Evolutionary conservation across 2,888 invertebrate genomes (phyloP).

Genomic region (Gasteruption jaculator): DNA sequence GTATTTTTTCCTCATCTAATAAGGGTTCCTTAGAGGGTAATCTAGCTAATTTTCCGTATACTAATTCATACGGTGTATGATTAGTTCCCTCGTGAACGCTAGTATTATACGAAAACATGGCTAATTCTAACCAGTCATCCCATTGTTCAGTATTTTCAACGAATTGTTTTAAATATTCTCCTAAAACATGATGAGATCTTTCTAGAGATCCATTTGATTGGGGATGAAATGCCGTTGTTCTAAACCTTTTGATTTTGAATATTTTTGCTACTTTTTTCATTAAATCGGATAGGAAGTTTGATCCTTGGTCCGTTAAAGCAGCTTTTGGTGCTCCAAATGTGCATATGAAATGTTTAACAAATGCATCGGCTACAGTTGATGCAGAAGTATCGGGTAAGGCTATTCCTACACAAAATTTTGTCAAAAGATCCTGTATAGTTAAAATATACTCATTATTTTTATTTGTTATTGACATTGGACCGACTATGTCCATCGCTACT

Average conservation of each 20-base stretch:
- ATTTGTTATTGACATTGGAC: slow-evolving; percentile 20
- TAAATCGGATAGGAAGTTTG: slow-evolving; percentile 1
- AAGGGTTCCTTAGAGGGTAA: slow-evolving; percentile 13
- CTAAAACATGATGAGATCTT: slow-evolving; percentile 20
- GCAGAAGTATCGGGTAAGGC: not conserved
- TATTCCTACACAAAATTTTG: slow-evolving; percentile 2
- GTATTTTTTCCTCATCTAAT: slow-evolving; percentile 2
- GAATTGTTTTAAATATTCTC: slow-evolving; percentile 23
- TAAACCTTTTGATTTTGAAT: slow-evolving; percentile 4
- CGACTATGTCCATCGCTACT: slow-evolving; percentile 21
- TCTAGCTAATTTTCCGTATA: slow-evolving; percentile 19
- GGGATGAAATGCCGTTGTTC: slow-evolving; percentile 14
- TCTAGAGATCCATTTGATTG: slow-evolving; percentile 11
- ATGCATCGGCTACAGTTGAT: not conserved
- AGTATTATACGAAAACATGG: slow-evolving; percentile 17
- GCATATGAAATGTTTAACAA: slow-evolving; percentile 1
- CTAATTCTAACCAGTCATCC: slow-evolving; percentile 18
- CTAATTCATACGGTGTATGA: slow-evolving; percentile 17
- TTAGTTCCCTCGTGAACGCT: slow-evolving; percentile 14
- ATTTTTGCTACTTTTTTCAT: slow-evolving; percentile 2
- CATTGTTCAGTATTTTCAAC: slow-evolving; percentile 11
- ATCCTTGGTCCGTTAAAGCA: slow-evolving; percentile 2
- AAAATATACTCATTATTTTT: slow-evolving; percentile 25
- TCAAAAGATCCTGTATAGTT: slow-evolving; percentile 6
- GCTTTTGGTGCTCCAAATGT: slow-evolving; percentile 6